phyloP scores from a whole-genome alignment of 2,113 vertebrate species.

The Nyctereutes procyonoides region DNA sequence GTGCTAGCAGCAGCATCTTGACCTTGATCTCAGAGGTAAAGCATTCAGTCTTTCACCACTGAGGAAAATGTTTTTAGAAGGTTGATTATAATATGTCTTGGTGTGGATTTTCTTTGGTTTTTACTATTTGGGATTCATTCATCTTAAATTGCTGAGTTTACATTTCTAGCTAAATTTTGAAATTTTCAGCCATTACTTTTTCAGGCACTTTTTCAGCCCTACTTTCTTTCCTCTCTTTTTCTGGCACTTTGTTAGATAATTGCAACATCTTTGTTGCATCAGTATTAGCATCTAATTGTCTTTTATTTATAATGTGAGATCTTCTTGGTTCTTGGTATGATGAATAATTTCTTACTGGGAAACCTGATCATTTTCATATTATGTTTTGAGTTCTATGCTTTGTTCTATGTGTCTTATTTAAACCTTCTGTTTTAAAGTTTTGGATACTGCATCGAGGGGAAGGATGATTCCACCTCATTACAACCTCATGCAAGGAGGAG shows the following conservation, averaged over 20 bases:
- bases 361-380: not conserved
- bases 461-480: not conserved
- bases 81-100: not conserved
- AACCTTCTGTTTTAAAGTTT: not conserved
- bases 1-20: not conserved
- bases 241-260: not conserved
- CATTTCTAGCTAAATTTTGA: not conserved
- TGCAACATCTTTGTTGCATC: not conserved
- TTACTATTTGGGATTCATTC: not conserved
- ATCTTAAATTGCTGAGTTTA: not conserved
- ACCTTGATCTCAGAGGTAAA: not conserved
- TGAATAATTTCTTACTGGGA: constrained; percentile 20
- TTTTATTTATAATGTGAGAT: not conserved
- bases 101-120: constrained; percentile 14
- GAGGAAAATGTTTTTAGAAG: not conserved
- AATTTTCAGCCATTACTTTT: not conserved
- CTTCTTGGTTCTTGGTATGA: not conserved
- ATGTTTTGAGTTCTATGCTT: not conserved
- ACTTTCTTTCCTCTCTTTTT: not conserved
- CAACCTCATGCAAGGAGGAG: not conserved
- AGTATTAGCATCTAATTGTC: not conserved
- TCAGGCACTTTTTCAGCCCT: not conserved
- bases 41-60: not conserved
- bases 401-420: not conserved
- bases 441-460: not conserved